Base-by-base conservation (phyloP, 2,888 invertebrate species). In the Drosophila macrospina region DNA sequence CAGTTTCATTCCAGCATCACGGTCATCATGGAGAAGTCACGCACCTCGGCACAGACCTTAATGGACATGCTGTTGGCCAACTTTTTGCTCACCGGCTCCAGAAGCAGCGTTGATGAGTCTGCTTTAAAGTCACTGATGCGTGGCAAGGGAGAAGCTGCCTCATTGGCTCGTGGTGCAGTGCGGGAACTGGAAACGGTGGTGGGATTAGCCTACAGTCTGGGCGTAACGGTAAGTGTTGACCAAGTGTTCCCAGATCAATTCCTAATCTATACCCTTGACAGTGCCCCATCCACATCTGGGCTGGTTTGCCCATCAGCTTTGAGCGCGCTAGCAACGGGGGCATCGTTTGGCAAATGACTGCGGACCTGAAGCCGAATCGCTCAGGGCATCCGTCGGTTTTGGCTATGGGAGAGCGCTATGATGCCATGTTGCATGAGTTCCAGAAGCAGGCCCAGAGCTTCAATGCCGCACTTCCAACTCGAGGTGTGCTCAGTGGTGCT, bases 321-420 rank as follows among this genome's bases (percentile, higher is more conserved):
- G 92, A 94, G 91, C 90, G 93, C 89, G 89, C 93, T 87, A 71
- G 93, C 92, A 78, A 93, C 71, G 93, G 93, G 26, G 94, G 94
- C n/a, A 93, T 94, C 36, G 94, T 94, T 71, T 94, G 94, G 93
- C 93, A 95, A 92, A 93, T 94, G 84, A 78, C 91, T 0, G 91
- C 91, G 2, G 91, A 92, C 54, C 54, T 91, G 0, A 92, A 92
- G 37, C 90, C 89, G 0, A 90, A 92, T 65, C 92, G 92, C n/a
- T 78, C 86, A 1, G 79, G 83, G 0, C 94, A 93, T 72, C 94
- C 93, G 82, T 96, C 94, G 75, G 95, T 98, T 0, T 93, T 98
- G 42, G 98, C 98, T 0, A 96, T 95, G 6, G 98, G 98, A 0
- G 98, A 98, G 37, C 94, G 98, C 79, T 99, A 98, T 85, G 98